phyloP scores from a whole-genome alignment of 2,888 invertebrate species.

The Ctena decussata region DNA sequence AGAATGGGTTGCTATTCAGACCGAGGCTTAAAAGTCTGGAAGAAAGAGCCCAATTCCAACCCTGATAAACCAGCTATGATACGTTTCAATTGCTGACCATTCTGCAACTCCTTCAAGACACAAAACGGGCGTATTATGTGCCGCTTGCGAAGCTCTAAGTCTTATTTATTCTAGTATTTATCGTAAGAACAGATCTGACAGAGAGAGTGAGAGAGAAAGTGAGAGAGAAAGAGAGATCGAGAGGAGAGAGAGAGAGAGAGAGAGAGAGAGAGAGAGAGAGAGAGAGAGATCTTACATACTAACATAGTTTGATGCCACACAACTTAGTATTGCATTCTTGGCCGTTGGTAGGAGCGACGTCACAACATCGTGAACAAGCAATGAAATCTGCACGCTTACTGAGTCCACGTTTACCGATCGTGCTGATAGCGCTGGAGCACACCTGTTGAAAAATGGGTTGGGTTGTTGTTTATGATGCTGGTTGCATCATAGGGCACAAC shows the following conservation, averaged over 20 bases:
- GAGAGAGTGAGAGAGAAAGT: not conserved
- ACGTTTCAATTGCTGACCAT: no score
- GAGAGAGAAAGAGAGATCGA: not conserved
- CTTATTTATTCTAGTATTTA: no score
- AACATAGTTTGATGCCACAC: not conserved
- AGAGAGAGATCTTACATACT: not conserved
- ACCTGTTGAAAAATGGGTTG: not conserved
- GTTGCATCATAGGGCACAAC: no score
- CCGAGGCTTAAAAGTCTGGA: no score
- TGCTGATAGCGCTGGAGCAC: not conserved
- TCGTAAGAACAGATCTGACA: no score
- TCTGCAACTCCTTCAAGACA: no score
- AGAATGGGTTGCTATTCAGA: no score
- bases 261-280: not conserved
- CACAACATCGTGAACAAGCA: conserved; percentile 2
- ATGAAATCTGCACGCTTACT: not conserved
- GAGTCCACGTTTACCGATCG: not conserved
- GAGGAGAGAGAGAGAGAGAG: not conserved
- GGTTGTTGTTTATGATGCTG: no score
- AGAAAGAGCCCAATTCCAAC: no score
- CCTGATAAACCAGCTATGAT: no score
- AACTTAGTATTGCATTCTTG: not conserved
- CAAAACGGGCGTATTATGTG: no score
- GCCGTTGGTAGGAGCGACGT: not conserved
- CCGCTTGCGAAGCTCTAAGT: no score